These are phyloP conservation scores for Cyanistes caeruleus DNA, from an alignment of 2,113 vertebrate species.

Conservation along the genomic window DNA sequence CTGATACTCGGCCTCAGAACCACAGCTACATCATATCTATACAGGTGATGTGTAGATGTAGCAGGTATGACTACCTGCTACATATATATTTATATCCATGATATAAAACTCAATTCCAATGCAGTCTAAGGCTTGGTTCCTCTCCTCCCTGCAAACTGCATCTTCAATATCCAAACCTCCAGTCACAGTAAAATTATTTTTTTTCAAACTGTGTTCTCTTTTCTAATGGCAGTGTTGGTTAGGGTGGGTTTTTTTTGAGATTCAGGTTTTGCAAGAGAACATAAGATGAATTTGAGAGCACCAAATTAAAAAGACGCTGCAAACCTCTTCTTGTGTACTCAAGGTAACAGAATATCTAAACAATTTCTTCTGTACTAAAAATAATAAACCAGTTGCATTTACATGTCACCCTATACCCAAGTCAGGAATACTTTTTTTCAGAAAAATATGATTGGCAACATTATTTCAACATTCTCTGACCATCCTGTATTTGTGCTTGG, in stretches of 20 bases:
- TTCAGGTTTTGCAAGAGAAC: not conserved
- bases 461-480: not conserved
- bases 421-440: not conserved
- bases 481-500: not conserved
- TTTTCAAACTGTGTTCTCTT: not conserved
- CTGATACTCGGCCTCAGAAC: not conserved
- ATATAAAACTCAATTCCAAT: not conserved
- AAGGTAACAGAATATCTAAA: not conserved
- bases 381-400: not conserved
- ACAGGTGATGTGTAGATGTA: not conserved
- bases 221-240: not conserved
- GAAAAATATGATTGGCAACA: not conserved
- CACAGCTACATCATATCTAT: not conserved
- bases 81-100: too few species aligned
- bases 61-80: not conserved
- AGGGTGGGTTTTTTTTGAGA: not conserved
- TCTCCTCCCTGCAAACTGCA: not conserved
- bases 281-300: not conserved
- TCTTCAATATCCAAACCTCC: not conserved
- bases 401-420: not conserved
- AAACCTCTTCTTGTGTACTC: not conserved
- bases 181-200: not conserved
- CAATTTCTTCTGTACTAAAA: not conserved
- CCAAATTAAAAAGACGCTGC: not conserved
- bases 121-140: not conserved